phyloP scores from a whole-genome alignment of 2,888 invertebrate species.

The Polietes domitor region DNA sequence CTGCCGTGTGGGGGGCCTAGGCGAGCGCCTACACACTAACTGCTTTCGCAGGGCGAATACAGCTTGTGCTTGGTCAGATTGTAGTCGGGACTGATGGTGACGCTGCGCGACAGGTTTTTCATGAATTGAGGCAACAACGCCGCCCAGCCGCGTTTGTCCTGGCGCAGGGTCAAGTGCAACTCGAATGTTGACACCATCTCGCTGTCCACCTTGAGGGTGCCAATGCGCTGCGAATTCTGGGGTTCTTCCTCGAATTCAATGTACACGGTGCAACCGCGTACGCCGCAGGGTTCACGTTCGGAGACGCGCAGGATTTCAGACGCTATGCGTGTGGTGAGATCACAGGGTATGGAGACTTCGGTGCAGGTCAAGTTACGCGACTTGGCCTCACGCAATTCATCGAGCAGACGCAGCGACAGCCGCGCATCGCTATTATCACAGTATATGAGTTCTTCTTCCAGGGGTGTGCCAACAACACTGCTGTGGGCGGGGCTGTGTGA shows the following conservation, averaged over 20 bases:
- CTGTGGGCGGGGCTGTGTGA: conserved; percentile 37
- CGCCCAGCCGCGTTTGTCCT: conserved; percentile 78
- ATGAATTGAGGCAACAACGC: conserved; percentile 77
- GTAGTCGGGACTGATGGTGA: conserved; percentile 78
- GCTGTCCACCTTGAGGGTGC: conserved; percentile 75
- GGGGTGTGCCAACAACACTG: conserved; percentile 27
- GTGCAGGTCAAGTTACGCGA: conserved; percentile 77
- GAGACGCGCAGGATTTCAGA: conserved; percentile 77
- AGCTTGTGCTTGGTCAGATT: conserved; percentile 77
- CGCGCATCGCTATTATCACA: conserved; percentile 70
- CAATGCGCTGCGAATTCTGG: conserved; percentile 76
- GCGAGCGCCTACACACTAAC: conserved; percentile 53
- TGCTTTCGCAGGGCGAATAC: conserved; percentile 71
- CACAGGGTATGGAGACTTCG: conserved; percentile 79
- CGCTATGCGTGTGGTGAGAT: conserved; percentile 78
- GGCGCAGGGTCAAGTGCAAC: conserved; percentile 76
- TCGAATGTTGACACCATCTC: conserved; percentile 78
- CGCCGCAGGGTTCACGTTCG: conserved; percentile 77
- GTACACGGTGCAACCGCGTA: conserved; percentile 77
- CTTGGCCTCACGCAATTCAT: conserved; percentile 77
- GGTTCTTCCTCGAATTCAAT: conserved; percentile 78
- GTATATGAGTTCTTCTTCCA: conserved; percentile 67
- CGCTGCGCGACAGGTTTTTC: conserved; percentile 77
- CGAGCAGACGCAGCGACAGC: conserved; percentile 73
- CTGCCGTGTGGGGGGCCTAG: background rate